Conservation (phyloP, 2,888 invertebrate species). For the Euzetes globulus region DNA sequence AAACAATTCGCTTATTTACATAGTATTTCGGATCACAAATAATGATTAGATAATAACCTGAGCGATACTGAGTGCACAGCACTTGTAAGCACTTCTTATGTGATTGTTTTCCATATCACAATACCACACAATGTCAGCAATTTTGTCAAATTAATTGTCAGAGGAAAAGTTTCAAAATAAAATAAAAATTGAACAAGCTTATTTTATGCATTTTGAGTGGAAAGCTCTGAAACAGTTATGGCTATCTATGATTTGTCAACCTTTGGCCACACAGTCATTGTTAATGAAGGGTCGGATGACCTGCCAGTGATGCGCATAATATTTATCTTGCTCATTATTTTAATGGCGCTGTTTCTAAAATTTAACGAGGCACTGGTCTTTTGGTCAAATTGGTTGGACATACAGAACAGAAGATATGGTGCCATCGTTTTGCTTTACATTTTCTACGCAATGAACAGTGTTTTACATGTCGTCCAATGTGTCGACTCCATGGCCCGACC, state of each 20-base stretch:
- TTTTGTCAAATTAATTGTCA: too few relatives aligned
- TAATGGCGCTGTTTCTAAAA: background rate
- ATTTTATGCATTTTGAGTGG: too few relatives aligned
- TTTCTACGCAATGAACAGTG: background rate
- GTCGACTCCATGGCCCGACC: background rate
- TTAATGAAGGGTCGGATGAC: background rate
- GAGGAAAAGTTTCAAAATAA: background rate
- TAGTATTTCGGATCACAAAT: too few relatives aligned
- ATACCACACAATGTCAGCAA: background rate
- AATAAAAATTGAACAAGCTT: background rate
- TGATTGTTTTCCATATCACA: too few relatives aligned
- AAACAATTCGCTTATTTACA: too few relatives aligned
- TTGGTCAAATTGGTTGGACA: background rate
- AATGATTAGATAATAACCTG: too few relatives aligned
- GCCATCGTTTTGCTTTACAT: background rate
- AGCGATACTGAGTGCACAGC: too few relatives aligned
- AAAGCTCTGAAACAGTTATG: background rate
- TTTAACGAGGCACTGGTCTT: constrained; percentile 5
- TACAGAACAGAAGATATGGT: background rate
- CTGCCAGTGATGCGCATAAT: background rate
- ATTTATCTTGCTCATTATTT: background rate
- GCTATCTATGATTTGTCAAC: background rate
- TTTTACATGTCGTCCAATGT: background rate
- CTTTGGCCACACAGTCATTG: background rate
- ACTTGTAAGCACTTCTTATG: too few relatives aligned